Evolutionary conservation across 2,797 vertebrate genomes (phyloP).

Genomic region (Poeciliopsis paucimaculata): DNA sequence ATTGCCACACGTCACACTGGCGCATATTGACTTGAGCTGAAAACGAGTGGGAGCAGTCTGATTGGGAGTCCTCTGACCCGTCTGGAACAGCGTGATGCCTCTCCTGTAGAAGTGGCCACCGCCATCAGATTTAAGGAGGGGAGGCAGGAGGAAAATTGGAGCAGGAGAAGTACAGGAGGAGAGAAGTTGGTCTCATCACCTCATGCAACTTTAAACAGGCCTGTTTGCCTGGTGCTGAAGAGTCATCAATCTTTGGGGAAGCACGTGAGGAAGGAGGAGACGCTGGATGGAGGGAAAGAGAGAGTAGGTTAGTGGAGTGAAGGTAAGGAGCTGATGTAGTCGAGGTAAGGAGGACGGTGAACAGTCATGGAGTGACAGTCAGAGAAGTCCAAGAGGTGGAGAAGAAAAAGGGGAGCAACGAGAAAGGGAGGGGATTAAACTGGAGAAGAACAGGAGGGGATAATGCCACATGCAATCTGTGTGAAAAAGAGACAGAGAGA

Average conservation of each 20-base stretch:
- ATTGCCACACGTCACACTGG: conserved; percentile 48
- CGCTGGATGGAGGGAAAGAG: conserved; percentile 47
- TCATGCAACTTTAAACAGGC: conserved; percentile 85
- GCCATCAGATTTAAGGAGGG: conserved; percentile 34
- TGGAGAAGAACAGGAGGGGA: conserved; percentile 41
- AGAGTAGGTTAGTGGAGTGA: conserved; percentile 66
- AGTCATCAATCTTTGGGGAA: conserved; percentile 83
- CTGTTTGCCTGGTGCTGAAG: conserved; percentile 70
- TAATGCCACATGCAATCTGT: conserved; percentile 35
- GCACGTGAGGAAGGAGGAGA: conserved; percentile 65
- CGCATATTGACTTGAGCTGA: conserved; percentile 42
- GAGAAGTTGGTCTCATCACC: conserved; percentile 76
- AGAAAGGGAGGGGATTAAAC: conserved; percentile 42
- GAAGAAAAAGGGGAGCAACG: conserved; percentile 21
- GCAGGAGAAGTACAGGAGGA: conserved; percentile 23
- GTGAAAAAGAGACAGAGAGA: conserved; percentile 41
- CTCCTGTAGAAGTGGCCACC: conserved; percentile 37
- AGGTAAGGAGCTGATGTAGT: conserved; percentile 54
- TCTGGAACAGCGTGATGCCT: conserved; percentile 38
- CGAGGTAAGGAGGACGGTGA: conserved; percentile 4
- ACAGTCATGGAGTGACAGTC: conserved; percentile 47
- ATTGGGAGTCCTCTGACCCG: conserved; percentile 46
- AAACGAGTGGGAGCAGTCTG: conserved; percentile 23
- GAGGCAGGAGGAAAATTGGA: conserved; percentile 16
- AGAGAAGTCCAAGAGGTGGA: conserved; percentile 30